Base-by-base conservation (phyloP, 2,113 vertebrate genomes). In the Clupea harengus region DNA sequence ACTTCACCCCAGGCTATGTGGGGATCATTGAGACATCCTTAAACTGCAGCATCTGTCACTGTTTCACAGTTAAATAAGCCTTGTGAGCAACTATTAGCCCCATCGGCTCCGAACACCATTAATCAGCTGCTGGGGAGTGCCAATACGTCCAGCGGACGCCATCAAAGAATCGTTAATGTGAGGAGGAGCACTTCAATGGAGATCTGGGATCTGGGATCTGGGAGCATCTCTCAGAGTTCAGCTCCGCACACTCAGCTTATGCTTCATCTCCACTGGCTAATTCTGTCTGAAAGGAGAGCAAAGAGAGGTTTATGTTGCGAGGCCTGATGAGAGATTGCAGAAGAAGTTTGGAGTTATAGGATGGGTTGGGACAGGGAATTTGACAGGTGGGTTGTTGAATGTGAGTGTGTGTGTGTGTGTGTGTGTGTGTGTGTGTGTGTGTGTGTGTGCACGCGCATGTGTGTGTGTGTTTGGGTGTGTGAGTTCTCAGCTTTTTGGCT, bases 111-210 rank as follows among this genome's bases (percentile, higher is more conserved):
- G 95, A 93, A 92, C 88, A 86, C 88, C 94, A 94, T 95, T 95
- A 96, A 96, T 96, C 94, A 96, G 94, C 93, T 92, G 89, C 91
- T 89, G 93, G 90, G 89, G 90, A 85, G 91, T 94, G 94, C 94
- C 95, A 93, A 95, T 95, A 94, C 90, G 90, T 91, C 90, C 91
- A 92, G 89, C 85, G 85, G 90, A 90, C 89, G 91, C 92, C 91
- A 94, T 95, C 93, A 94, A 93, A 94, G 88, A 87, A 88, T 92
- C 92, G 94, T 94, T 94, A 94, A 89, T 91, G 90, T 89, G 86
- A 85, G 89, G 86, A 85, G 89, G 86, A 91, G 89, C 89, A 89
- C 92, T 90, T 90, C 89, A 92, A 94, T 94, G 91, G 92, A 91
- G 92, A 92, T 92, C 93, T 91, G 92, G 91, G 92, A 92, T 92